These are phyloP conservation scores for Ichneumoninae sp. DNA, from an alignment of 2,888 invertebrate species.

Conservation along the genomic window DNA sequence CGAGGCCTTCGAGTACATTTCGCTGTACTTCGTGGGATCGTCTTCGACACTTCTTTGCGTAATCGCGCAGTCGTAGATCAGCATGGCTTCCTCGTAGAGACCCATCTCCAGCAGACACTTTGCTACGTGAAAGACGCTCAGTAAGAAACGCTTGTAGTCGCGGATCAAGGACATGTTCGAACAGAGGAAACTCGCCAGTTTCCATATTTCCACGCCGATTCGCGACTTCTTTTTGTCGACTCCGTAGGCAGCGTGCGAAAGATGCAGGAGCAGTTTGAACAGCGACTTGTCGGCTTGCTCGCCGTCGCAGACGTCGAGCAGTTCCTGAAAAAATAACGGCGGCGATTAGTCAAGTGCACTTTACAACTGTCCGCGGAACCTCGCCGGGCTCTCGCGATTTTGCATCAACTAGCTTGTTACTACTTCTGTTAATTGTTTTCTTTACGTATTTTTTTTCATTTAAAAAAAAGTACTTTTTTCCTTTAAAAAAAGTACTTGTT, in stretches of 20 bases:
- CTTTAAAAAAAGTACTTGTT: too few relatives aligned
- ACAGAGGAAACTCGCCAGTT: slow-evolving; percentile 71
- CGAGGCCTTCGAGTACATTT: slow-evolving; percentile 20
- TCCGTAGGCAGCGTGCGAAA: slow-evolving; percentile 73
- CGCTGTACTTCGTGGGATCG: not conserved
- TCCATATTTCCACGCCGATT: slow-evolving; percentile 69
- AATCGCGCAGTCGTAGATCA: slow-evolving; percentile 67
- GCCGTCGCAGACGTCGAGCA: not conserved
- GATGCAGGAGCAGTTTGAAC: slow-evolving; percentile 74
- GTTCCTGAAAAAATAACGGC: slow-evolving; percentile 66
- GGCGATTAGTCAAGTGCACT: not conserved
- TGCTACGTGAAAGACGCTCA: slow-evolving; percentile 76
- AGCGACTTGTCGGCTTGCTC: slow-evolving; percentile 67
- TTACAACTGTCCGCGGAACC: not conserved
- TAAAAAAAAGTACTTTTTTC: too few relatives aligned
- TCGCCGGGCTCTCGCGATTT: too few relatives aligned
- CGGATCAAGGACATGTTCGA: slow-evolving; percentile 67
- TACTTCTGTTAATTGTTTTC: too few relatives aligned
- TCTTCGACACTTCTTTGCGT: not conserved
- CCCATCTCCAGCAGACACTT: slow-evolving; percentile 72
- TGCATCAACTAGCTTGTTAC: too few relatives aligned
- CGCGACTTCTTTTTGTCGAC: slow-evolving; percentile 65
- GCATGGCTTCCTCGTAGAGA: slow-evolving; percentile 73
- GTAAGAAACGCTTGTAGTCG: slow-evolving; percentile 72
- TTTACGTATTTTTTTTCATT: too few relatives aligned